Percentiles rank a stretch among this genome's conserved stretches.
Conservation (phyloP, 2,888 invertebrate species). For the Microctonus hyperodae region DNA sequence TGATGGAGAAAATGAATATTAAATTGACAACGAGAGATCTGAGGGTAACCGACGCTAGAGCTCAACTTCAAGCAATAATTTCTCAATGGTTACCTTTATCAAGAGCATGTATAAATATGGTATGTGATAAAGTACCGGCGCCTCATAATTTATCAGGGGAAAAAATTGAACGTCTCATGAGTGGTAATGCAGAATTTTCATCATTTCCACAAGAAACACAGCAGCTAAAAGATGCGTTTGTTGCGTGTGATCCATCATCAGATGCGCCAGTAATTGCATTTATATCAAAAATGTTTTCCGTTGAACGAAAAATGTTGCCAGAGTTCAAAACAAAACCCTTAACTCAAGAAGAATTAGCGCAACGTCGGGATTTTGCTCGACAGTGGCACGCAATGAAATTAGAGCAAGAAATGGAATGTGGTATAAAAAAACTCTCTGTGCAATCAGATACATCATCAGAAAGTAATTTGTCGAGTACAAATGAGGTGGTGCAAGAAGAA, state of each 20-base stretch:
- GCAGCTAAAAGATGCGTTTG: conserved; percentile 73
- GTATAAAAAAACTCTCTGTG: not conserved
- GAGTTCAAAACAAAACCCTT: conserved; percentile 81
- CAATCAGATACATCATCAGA: not conserved
- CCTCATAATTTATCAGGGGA: conserved; percentile 78
- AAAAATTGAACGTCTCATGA: conserved; percentile 83
- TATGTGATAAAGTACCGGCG: conserved; percentile 81
- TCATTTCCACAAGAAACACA: conserved; percentile 75
- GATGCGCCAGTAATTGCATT: conserved; percentile 75
- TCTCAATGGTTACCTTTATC: conserved; percentile 92
- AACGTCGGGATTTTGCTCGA: conserved; percentile 73
- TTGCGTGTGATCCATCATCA: conserved; percentile 72
- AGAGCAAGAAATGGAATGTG: conserved; percentile 52
- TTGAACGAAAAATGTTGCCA: conserved; percentile 77
- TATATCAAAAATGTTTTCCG: conserved; percentile 90
- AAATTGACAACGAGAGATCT: conserved; percentile 79
- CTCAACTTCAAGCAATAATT: conserved; percentile 82
- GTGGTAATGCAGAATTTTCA: conserved; percentile 73
- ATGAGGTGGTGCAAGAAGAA: conserved; percentile 27
- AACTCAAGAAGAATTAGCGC: conserved; percentile 76
- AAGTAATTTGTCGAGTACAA: conserved; percentile 6
- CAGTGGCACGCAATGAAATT: conserved; percentile 70
- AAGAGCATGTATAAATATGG: conserved; percentile 80
- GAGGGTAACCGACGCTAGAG: conserved; percentile 77
- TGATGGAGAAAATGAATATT: conserved; percentile 80